Evolutionary conservation across 2,797 vertebrate species (phyloP).

Genomic region (Dendrocincla tyrannina): DNA sequence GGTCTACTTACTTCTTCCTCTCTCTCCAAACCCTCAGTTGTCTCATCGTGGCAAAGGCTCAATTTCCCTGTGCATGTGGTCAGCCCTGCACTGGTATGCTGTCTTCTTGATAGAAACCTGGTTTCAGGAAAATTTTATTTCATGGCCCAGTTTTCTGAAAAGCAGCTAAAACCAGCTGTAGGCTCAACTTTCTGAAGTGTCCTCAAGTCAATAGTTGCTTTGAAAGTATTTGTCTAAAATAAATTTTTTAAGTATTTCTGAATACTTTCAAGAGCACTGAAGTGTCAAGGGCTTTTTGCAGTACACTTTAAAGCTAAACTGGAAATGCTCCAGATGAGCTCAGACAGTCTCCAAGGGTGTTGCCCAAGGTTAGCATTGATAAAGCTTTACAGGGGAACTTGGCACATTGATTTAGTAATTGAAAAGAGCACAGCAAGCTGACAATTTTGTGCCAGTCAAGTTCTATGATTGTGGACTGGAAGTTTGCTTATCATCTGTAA

Average conservation of each 20-base stretch:
- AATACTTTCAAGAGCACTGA: neutral
- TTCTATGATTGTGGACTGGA: neutral
- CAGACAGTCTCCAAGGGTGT: fast-evolving
- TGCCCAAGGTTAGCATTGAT: neutral
- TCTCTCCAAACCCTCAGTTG: neutral
- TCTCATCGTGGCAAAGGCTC: neutral
- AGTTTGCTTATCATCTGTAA: neutral
- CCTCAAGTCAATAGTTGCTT: neutral
- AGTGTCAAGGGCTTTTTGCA: neutral
- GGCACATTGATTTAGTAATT: neutral
- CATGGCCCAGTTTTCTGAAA: neutral
- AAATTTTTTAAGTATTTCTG: neutral
- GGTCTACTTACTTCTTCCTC: neutral
- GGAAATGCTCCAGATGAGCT: neutral
- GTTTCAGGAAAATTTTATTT: neutral
- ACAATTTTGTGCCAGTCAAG: neutral
- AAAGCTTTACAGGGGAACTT: neutral
- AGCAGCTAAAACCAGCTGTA: neutral
- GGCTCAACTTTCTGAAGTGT: neutral
- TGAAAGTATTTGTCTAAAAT: neutral
- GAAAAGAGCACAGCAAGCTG: neutral
- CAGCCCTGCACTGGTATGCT: neutral
- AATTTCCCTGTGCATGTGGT: neutral
- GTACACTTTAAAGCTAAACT: neutral
- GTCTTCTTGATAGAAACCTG: neutral